Base-by-base conservation (phyloP, 2,797 vertebrate species). In the Cirrhinus molitorella region DNA sequence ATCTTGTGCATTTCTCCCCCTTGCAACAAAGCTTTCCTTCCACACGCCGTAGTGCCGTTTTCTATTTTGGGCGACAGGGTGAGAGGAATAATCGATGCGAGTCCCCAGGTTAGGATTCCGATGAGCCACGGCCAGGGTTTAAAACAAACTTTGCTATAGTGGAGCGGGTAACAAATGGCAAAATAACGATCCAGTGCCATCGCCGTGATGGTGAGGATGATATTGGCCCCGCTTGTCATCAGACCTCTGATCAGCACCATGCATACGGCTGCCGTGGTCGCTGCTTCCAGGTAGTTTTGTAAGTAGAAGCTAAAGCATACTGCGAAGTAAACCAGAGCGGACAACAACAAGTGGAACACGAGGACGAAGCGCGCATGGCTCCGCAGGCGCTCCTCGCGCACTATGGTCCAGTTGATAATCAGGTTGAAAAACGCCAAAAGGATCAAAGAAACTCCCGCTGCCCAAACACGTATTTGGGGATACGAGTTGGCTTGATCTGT, bases 121-220 rank as follows among this genome's bases (percentile, higher is more conserved):
- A 93, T 81, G 45, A 94, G 72, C 94, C 94, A 95, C 9, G 94
- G 93, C 93, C 92, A 94, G 77, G 53, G 66, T 1, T 80, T 67
- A 1, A 82, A 63, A 81, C 90, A 90, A 5, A 43, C 12, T 40
- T 88, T 78, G 17, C 66, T 88, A 90, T 95, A 95, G 72, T 93
- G 90, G 86, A 95, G 84, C 14, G 94, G 94, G 85, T 93, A 90
- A 81, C 94, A 95, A 68, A 95, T 92, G 63, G 94, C 94, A 65
- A 81, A 89, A 84, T 92, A 94, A 0, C 94, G 94, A 88, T 96
- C 95, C 83, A 96, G n/a, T 0, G 95, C 95, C 95, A 96, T 96
- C 4, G 53, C 91, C 0, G 95, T 95, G 85, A 96, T 93, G 11
- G 95, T 95, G 77, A 96, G 91, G 12, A 96, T 92, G 88, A 93